These are phyloP conservation scores for Xenotilapia caudafasciata DNA, from an alignment of 2,113 vertebrate genomes.

Conservation along the genomic window DNA sequence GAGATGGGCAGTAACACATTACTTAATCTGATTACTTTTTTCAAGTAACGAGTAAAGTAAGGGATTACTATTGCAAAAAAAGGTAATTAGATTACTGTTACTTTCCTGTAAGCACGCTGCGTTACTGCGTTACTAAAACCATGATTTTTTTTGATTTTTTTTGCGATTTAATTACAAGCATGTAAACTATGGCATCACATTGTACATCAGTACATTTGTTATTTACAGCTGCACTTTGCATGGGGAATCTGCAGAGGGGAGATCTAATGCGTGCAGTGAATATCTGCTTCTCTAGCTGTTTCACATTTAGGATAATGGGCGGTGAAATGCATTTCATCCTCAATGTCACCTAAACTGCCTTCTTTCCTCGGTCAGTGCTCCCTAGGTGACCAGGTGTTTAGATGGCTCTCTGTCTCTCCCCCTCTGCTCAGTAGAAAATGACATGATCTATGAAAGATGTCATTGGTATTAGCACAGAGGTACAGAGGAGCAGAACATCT, in stretches of 20 bases:
- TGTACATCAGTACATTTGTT: neutral
- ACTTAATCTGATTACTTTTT: neutral
- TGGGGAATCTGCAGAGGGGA: too few relatives aligned
- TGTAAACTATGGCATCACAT: neutral
- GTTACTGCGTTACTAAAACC: neutral
- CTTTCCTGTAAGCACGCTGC: neutral
- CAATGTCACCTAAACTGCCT: slow-evolving; percentile 3
- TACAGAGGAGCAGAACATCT: slow-evolving; percentile 13
- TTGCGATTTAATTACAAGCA: neutral
- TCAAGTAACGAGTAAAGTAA: neutral
- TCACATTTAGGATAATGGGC: neutral
- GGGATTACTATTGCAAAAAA: neutral
- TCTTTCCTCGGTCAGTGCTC: neutral
- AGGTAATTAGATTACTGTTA: neutral
- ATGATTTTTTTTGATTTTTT: neutral
- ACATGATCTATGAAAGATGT: slow-evolving; percentile 48
- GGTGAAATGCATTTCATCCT: slow-evolving; percentile 9
- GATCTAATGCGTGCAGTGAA: too few relatives aligned
- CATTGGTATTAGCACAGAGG: slow-evolving; percentile 29
- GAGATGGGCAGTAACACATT: neutral
- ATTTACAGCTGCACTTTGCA: too few relatives aligned
- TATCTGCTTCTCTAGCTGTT: neutral
- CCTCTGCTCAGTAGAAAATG: slow-evolving; percentile 1
- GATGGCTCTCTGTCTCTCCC: neutral
- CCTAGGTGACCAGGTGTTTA: neutral